Evolutionary conservation across 2,113 vertebrate species (phyloP).

Genomic region (Ciconia boyciana): DNA sequence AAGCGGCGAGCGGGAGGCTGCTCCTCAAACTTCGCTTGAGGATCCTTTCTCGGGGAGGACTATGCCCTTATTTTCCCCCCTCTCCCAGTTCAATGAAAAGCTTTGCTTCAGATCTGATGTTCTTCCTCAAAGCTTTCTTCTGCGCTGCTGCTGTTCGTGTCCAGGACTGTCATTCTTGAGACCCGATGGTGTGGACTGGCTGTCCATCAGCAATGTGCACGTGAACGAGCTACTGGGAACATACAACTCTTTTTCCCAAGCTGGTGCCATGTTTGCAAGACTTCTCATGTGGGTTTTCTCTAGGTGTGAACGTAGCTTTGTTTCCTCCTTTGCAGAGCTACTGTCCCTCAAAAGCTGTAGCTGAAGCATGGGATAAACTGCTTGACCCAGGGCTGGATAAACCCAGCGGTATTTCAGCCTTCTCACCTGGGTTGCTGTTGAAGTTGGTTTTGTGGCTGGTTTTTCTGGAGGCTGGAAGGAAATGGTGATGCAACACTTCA

Average conservation of each 20-base stretch:
- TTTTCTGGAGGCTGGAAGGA: background rate
- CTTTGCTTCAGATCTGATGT: background rate
- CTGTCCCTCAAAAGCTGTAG: background rate
- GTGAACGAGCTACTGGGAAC: background rate
- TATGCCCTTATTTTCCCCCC: no score
- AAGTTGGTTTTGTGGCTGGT: background rate
- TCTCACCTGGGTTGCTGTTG: background rate
- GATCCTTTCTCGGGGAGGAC: accelerated
- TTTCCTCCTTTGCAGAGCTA: no score
- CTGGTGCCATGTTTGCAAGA: accelerated
- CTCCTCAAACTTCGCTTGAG: background rate
- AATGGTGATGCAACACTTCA: accelerated
- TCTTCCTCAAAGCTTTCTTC: background rate
- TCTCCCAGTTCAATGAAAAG: accelerated
- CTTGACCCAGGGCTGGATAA: background rate
- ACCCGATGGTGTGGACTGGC: background rate
- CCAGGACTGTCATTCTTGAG: background rate
- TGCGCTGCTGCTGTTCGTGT: no score
- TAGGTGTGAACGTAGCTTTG: accelerated
- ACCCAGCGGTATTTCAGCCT: background rate
- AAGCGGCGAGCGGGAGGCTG: background rate
- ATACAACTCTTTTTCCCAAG: accelerated
- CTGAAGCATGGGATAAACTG: background rate
- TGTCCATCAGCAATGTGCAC: background rate
- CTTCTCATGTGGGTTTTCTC: background rate